A percentile compares a stretch with the other conserved stretches of the same genome.
These are phyloP conservation scores for Hypothenemus hampei DNA, from an alignment of 1,140 invertebrate genomes.

Conservation along the genomic window DNA sequence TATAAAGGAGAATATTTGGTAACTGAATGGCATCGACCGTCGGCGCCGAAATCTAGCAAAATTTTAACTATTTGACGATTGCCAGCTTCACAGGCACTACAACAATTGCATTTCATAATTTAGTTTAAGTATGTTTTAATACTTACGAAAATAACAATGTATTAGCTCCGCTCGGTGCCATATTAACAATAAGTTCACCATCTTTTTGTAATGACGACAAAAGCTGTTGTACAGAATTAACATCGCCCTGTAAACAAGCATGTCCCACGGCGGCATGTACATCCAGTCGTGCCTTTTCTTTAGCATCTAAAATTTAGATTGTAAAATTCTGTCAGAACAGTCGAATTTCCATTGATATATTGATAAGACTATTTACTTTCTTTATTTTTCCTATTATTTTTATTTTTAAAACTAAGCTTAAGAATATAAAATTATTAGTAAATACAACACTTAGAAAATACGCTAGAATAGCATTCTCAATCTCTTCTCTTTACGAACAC, in stretches of 20 bases:
- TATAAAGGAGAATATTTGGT: conserved; percentile 92
- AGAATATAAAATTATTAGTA: no score
- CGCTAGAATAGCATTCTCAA: no score
- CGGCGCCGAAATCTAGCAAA: conserved; percentile 75
- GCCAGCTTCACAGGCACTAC: conserved; percentile 76
- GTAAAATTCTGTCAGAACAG: background rate
- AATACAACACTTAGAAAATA: no score
- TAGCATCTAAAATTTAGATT: conserved; percentile 54
- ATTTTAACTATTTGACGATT: conserved; percentile 73
- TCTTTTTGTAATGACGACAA: conserved; percentile 61
- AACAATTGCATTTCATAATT: conserved; percentile 17
- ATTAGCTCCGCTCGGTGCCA: conserved; percentile 79
- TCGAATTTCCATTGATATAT: no score
- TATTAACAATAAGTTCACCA: conserved; percentile 71
- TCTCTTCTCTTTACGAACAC: no score
- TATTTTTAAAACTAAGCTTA: no score
- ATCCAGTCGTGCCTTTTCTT: conserved; percentile 64
- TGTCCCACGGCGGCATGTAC: conserved; percentile 68
- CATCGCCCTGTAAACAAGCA: conserved; percentile 65
- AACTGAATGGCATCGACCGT: conserved; percentile 79
- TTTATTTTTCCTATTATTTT: no score
- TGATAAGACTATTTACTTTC: no score
- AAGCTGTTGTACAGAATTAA: conserved; percentile 55
- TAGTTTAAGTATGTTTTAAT: background rate
- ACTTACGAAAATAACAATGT: conserved; percentile 79